A percentile compares a stretch with the other conserved stretches of the same genome.
These are phyloP conservation scores for Cheilinus undulatus DNA, from an alignment of 2,113 vertebrate genomes.

Conservation along the genomic window DNA sequence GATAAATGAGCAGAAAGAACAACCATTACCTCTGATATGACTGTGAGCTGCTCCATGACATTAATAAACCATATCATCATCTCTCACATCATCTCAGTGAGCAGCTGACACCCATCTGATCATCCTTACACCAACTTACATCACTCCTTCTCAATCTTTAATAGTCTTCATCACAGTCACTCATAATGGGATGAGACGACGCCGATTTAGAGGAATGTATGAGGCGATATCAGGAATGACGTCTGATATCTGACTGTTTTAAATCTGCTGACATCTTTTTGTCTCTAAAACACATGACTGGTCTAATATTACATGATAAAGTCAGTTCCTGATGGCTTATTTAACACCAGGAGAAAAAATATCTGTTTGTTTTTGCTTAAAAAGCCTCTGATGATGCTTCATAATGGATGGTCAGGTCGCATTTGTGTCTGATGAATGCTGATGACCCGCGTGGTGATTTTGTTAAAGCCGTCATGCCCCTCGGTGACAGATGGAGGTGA, in stretches of 20 bases:
- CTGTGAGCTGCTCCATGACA: not conserved
- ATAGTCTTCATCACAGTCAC: not conserved
- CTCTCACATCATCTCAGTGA: not conserved
- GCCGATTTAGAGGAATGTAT: not conserved
- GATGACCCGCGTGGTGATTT: conserved; percentile 8
- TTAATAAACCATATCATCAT: conserved; percentile 23
- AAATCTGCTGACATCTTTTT: not conserved
- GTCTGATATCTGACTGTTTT: no score
- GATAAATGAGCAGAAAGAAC: not conserved
- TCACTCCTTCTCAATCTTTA: conserved; percentile 13
- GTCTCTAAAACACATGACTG: not conserved
- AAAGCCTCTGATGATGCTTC: not conserved
- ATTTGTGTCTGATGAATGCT: not conserved
- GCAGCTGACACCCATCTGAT: not conserved
- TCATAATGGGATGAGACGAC: not conserved
- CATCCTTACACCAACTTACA: conserved; percentile 17
- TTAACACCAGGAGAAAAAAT: not conserved
- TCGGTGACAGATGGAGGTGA: conserved; percentile 27
- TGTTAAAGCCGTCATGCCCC: not conserved
- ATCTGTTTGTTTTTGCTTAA: not conserved
- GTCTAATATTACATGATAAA: not conserved
- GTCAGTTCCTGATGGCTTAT: not conserved
- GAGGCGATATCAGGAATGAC: no score
- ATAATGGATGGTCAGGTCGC: not conserved
- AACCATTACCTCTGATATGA: not conserved